Evolutionary conservation across 2,888 invertebrate genomes (phyloP), one percentile per base, ranked within the genome.

Genomic region (Rhorus exstirpatorius): DNA sequence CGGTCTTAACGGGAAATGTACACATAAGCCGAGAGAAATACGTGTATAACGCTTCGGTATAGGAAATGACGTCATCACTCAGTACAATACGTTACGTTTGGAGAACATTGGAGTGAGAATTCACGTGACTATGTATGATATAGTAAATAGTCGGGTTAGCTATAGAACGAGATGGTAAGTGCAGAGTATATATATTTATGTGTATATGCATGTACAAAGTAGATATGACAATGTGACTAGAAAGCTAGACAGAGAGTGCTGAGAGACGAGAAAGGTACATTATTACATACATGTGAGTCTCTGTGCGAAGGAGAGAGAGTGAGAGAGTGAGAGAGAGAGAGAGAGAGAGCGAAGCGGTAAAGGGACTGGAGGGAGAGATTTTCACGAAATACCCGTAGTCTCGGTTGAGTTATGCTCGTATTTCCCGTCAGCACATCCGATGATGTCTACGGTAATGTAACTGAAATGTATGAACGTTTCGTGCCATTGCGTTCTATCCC

Each of bases 341-440:
- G 86, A 71, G 76, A 81, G 75, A 83, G 77, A 74, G 49, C 31
- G 84, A 60, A 86, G 77, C 81, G 83, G 81, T 80, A 67, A 55
- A 58, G 58, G 55, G 49, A 41, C 21, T 14, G 58, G 58, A 53
- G 79, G 74, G 86, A 85, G 86, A 85, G 89, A 89, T 90, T 91
- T 91, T 91, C 91, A 87, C 90, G 91, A 88, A 90, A 89, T 89
- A 87, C 87, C 87, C 86, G 86, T 83, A 90, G 91, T 85, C 87
- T 89, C 88, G 88, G 89, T 89, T 92, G 92, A 92, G 90, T 92
- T 92, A 92, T 92, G 92, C 92, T 90, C 90, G 92, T 90, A 92
- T 92, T 92, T 92, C 92, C 92, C 91, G 91, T 92, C 91, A 92
- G 90, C 91, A 88, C 91, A 92, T 92, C 92, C 92, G 91, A 91